Percentiles rank a stretch among this genome's conserved stretches.
These are phyloP conservation scores for Drosophila trapezifrons DNA, from an alignment of 1,140 invertebrate species.

Conservation along the genomic window DNA sequence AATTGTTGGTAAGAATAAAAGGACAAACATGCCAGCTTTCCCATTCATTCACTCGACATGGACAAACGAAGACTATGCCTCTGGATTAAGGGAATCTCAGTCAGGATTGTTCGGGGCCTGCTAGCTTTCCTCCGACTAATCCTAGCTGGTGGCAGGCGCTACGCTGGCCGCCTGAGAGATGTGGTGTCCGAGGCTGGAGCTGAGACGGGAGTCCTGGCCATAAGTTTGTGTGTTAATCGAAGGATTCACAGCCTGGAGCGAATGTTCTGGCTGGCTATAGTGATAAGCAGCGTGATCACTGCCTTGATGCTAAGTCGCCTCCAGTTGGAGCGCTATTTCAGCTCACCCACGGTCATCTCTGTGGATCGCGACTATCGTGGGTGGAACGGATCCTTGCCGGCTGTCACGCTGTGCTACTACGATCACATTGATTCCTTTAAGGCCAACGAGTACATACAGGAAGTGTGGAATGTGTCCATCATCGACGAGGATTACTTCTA, in stretches of 20 bases:
- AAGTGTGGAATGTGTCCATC: conserved; percentile 76
- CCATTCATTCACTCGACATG: conserved; percentile 29
- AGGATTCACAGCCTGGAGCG: conserved; percentile 61
- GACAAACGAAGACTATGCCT: conserved; percentile 1
- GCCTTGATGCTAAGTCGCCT: conserved; percentile 57
- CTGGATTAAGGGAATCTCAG: conserved; percentile 2
- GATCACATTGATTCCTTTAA: conserved; percentile 84
- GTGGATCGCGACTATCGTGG: conserved; percentile 88
- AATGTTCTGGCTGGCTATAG: conserved; percentile 59
- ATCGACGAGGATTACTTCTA: conserved; percentile 82
- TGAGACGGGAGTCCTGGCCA: conserved; percentile 68
- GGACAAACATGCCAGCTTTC: neutral
- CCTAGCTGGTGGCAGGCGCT: neutral
- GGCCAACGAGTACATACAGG: conserved; percentile 77
- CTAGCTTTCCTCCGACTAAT: neutral
- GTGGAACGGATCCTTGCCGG: conserved; percentile 88
- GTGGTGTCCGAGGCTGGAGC: conserved; percentile 55
- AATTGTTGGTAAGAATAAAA: conserved; percentile 30
- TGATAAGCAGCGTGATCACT: conserved; percentile 53
- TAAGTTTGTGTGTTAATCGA: conserved; percentile 58
- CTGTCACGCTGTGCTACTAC: conserved; percentile 86
- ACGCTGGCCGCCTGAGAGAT: conserved; percentile 14
- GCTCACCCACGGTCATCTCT: conserved; percentile 87
- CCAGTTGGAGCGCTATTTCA: conserved; percentile 82
- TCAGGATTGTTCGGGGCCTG: conserved; percentile 3